phyloP scores from a whole-genome alignment of 2,113 vertebrate genomes.

The Microcebus tavaratra region DNA sequence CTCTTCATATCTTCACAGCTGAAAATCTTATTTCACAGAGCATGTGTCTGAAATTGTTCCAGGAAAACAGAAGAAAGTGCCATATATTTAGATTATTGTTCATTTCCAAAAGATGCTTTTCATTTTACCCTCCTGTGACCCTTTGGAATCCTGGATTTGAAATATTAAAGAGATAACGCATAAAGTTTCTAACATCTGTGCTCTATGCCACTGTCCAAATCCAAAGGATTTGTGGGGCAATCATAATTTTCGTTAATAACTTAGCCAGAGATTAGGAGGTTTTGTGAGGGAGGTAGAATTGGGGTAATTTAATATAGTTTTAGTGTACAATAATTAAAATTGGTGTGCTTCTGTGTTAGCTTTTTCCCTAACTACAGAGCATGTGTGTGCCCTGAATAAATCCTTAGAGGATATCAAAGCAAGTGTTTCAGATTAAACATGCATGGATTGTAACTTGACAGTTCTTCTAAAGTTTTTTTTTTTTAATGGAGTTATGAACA shows the following conservation, averaged over 20 bases:
- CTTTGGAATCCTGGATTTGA: neutral
- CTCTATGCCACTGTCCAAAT: neutral
- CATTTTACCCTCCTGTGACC: neutral
- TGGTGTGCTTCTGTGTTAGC: neutral
- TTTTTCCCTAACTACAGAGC: neutral
- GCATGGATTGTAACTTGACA: neutral
- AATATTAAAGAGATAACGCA: neutral
- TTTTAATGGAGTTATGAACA: neutral
- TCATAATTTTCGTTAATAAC: constrained; percentile 4
- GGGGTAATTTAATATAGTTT: constrained; percentile 12
- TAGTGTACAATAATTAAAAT: neutral
- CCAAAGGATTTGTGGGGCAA: neutral
- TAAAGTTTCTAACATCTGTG: neutral
- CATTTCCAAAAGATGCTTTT: constrained; percentile 14
- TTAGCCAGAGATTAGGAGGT: neutral
- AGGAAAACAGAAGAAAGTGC: constrained; percentile 25
- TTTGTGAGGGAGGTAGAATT: neutral
- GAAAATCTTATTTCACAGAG: constrained; percentile 36
- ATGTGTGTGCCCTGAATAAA: constrained; percentile 15
- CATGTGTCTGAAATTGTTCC: constrained; percentile 22
- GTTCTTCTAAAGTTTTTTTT: constrained; percentile 7
- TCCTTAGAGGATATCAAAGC: neutral
- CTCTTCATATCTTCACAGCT: constrained; percentile 21
- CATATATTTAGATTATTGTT: constrained; percentile 2
- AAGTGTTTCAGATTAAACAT: constrained; percentile 19